Conservation (phyloP, 2,888 invertebrate genomes). For the Megalurothrips usitatus region DNA sequence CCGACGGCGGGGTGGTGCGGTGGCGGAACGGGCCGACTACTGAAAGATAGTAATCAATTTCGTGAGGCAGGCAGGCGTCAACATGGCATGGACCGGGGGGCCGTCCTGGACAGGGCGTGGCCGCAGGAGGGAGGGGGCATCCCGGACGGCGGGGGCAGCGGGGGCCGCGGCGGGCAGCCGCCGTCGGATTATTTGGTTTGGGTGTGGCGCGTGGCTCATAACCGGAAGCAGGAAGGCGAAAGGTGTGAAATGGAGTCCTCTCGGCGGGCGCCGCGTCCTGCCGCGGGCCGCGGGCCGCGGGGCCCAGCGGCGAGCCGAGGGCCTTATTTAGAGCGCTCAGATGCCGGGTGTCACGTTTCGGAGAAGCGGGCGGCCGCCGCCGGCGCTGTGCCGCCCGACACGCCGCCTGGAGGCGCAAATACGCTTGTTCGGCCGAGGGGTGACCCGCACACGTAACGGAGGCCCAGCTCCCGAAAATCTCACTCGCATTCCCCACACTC, state of each 20-base stretch:
- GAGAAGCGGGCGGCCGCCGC: neutral
- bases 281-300: neutral
- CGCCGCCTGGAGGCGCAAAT: neutral
- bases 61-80: too few relatives aligned
- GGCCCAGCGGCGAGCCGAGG: neutral
- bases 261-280: too few relatives aligned
- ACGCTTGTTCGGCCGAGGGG: too few relatives aligned
- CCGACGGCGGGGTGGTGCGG: too few relatives aligned
- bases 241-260: neutral
- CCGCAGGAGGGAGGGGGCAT: neutral
- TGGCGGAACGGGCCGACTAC: too few relatives aligned
- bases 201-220: neutral
- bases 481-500: too few relatives aligned
- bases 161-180: neutral
- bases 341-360: neutral
- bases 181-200: neutral
- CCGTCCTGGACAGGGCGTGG: too few relatives aligned
- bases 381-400: too few relatives aligned
- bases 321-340: neutral
- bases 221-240: conserved; percentile 1
- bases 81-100: too few relatives aligned
- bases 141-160: neutral
- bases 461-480: too few relatives aligned
- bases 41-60: too few relatives aligned
- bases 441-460: too few relatives aligned